A percentile compares a stretch with the other conserved stretches of the same genome.
Conservation (phyloP, 2,113 vertebrate genomes). For the Cisticola juncidis region DNA sequence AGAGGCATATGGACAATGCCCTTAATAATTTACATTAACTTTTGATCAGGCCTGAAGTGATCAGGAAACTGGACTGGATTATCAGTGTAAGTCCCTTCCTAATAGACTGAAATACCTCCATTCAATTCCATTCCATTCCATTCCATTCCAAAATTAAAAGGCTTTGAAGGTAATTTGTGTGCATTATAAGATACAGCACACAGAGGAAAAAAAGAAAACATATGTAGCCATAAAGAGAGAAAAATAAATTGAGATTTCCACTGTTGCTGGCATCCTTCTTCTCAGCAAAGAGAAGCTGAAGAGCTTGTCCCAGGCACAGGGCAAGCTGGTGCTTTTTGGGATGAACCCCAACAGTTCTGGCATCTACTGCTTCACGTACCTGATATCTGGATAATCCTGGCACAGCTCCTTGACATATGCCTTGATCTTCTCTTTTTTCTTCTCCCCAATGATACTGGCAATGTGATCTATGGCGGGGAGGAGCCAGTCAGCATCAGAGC, state of each 20-base stretch:
- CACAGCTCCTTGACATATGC: slow-evolving; percentile 45
- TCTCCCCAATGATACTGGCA: slow-evolving; percentile 67
- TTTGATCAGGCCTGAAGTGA: neutral
- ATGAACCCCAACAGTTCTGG: neutral
- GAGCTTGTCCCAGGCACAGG: neutral
- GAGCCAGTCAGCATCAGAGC: slow-evolving; percentile 68
- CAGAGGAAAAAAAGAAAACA: neutral
- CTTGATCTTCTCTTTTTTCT: slow-evolving; percentile 57
- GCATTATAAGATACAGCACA: neutral
- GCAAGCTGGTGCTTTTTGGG: neutral
- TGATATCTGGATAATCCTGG: slow-evolving; percentile 69
- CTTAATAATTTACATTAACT: neutral
- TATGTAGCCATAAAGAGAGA: neutral
- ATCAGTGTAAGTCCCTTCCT: neutral
- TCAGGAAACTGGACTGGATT: neutral
- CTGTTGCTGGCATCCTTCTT: neutral
- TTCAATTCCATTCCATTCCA: neutral
- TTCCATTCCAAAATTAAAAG: neutral
- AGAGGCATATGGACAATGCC: neutral
- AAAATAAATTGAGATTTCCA: neutral
- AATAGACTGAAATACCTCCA: neutral
- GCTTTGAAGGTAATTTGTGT: neutral
- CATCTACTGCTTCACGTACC: neutral
- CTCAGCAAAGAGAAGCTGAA: neutral
- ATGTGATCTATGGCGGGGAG: slow-evolving; percentile 49